These are phyloP conservation scores for Parotia lawesii DNA, from an alignment of 2,113 vertebrate genomes.

Conservation along the genomic window DNA sequence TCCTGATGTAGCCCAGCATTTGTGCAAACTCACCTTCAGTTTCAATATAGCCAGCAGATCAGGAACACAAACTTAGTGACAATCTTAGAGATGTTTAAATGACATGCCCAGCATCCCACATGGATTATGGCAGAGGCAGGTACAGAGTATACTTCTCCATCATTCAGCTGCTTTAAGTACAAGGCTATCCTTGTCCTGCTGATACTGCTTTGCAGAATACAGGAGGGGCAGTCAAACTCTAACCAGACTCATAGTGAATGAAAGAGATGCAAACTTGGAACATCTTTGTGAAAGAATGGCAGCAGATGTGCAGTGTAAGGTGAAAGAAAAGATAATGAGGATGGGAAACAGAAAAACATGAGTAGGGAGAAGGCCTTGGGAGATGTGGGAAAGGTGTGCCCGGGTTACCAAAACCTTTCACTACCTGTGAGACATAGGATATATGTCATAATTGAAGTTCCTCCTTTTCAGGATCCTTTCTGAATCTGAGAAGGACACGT, in stretches of 20 bases:
- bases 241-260: accelerated
- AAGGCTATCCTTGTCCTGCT: neutral
- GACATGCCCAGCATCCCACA: neutral
- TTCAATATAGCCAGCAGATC: neutral
- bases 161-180: neutral
- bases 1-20: neutral
- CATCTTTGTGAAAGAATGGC: neutral
- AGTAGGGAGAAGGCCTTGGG: neutral
- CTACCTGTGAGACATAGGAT: neutral
- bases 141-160: neutral
- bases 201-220: neutral
- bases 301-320: neutral
- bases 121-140: neutral
- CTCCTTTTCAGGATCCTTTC: neutral
- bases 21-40: neutral
- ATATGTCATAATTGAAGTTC: neutral
- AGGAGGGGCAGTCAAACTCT: neutral
- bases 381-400: neutral
- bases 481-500: neutral
- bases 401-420: neutral
- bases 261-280: neutral
- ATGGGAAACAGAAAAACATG: neutral
- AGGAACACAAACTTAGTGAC: neutral
- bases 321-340: neutral
- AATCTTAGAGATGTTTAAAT: neutral